Percentiles rank a stretch among this genome's conserved stretches.
Conservation (phyloP, 2,113 vertebrate genomes). For the Oplegnathus fasciatus region DNA sequence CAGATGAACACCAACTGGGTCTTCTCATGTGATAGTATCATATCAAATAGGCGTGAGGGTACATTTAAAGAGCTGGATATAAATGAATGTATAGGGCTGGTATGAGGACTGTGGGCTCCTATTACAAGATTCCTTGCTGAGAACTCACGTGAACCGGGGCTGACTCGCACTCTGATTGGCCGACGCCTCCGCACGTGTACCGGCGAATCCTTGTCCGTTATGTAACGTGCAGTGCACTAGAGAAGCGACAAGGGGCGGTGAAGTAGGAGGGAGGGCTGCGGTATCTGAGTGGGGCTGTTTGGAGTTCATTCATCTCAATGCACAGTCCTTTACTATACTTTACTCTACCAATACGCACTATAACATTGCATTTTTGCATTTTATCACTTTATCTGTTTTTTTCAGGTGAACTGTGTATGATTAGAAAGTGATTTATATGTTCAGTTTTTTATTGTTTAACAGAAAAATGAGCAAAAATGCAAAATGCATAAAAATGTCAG, state of each 20-base stretch:
- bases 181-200: slow-evolving; percentile 68
- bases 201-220: slow-evolving; percentile 50
- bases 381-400: neutral
- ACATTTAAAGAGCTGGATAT: slow-evolving; percentile 23
- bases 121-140: slow-evolving; percentile 20
- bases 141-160: slow-evolving; percentile 58
- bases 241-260: neutral
- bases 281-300: neutral
- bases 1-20: neutral
- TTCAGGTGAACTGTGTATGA: neutral
- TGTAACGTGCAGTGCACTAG: slow-evolving; percentile 41
- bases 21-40: neutral
- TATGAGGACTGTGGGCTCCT: neutral
- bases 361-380: neutral
- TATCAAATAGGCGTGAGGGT: neutral
- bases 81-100: neutral
- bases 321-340: neutral
- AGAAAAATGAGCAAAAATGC: neutral
- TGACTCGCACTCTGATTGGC: slow-evolving; percentile 56
- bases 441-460: neutral
- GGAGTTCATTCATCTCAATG: slow-evolving; percentile 50
- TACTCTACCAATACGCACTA: too few relatives aligned
- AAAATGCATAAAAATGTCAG: too few relatives aligned
- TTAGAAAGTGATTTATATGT: too few relatives aligned
- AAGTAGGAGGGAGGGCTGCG: neutral